phyloP scores from a whole-genome alignment of 1,140 invertebrate genomes.

The Drosophila serrata region DNA sequence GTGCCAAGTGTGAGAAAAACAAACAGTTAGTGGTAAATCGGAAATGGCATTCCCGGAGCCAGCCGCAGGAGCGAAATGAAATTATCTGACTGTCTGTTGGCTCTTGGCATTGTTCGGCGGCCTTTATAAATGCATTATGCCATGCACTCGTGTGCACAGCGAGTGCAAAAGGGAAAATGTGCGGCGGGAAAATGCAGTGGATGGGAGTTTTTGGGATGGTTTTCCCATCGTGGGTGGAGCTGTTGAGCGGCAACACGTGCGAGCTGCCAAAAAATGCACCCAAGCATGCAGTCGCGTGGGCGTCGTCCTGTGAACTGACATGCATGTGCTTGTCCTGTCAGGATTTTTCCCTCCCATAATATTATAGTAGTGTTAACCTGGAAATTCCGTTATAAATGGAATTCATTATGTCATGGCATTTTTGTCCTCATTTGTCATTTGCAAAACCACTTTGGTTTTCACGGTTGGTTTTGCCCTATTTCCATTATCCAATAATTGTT shows the following conservation, averaged over 20 bases:
- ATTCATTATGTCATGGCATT: constrained; percentile 53
- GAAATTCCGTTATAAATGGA: constrained; percentile 67
- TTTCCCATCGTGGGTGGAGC: neutral
- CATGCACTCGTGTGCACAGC: constrained; percentile 61
- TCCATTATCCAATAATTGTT: constrained; percentile 1
- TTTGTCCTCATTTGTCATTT: constrained; percentile 37
- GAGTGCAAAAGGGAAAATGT: constrained; percentile 14
- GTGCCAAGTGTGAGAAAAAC: constrained; percentile 61
- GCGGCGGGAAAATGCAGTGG: neutral
- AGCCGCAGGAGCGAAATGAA: constrained; percentile 42
- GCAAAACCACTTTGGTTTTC: constrained; percentile 5
- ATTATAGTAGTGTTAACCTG: constrained; percentile 46
- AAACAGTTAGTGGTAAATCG: constrained; percentile 63
- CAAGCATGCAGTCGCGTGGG: constrained; percentile 47
- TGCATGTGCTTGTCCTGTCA: constrained; percentile 24
- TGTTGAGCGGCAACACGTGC: constrained; percentile 55
- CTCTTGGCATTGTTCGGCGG: constrained; percentile 61
- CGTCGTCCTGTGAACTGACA: constrained; percentile 47
- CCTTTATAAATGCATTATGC: constrained; percentile 78
- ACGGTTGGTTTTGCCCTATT: neutral
- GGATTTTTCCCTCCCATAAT: neutral
- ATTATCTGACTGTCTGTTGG: constrained; percentile 61
- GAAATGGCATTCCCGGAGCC: constrained; percentile 58
- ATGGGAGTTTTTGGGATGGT: neutral
- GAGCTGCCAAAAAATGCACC: constrained; percentile 51